phyloP scores from a whole-genome alignment of 2,113 vertebrate genomes.

The Cisticola juncidis region DNA sequence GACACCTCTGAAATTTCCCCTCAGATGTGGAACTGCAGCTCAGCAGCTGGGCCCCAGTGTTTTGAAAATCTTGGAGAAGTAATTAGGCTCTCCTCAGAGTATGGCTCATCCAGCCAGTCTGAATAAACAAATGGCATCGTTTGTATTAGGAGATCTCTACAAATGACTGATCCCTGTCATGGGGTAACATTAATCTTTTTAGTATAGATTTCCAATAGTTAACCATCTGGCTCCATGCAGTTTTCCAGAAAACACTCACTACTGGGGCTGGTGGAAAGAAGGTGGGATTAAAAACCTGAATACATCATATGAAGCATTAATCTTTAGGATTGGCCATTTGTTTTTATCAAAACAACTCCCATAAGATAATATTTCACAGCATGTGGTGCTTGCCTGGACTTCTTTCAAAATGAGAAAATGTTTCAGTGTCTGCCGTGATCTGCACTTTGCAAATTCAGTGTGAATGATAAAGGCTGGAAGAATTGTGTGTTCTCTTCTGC shows the following conservation, averaged over 20 bases:
- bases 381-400: conserved; percentile 30
- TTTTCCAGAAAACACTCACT: conserved; percentile 45
- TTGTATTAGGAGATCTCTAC: conserved; percentile 64
- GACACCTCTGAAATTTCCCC: background rate
- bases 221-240: conserved; percentile 62
- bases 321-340: conserved; percentile 58
- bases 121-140: conserved; percentile 63
- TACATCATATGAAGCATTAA: conserved; percentile 49
- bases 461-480: background rate
- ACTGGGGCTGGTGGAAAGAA: background rate
- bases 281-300: conserved; percentile 64
- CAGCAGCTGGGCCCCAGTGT: conserved; percentile 42
- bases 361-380: conserved; percentile 43
- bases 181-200: conserved; percentile 70
- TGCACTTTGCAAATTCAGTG: background rate
- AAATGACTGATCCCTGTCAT: conserved; percentile 67
- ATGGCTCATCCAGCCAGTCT: conserved; percentile 39
- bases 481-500: background rate
- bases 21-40: background rate
- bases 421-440: background rate
- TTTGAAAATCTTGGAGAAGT: conserved; percentile 55
- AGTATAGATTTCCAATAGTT: conserved; percentile 70
- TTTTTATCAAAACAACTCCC: conserved; percentile 53
- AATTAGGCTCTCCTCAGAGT: conserved; percentile 60
- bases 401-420: conserved; percentile 25